These are phyloP conservation scores for Crotalus adamanteus DNA, from an alignment of 2,797 vertebrate species.

Conservation along the genomic window DNA sequence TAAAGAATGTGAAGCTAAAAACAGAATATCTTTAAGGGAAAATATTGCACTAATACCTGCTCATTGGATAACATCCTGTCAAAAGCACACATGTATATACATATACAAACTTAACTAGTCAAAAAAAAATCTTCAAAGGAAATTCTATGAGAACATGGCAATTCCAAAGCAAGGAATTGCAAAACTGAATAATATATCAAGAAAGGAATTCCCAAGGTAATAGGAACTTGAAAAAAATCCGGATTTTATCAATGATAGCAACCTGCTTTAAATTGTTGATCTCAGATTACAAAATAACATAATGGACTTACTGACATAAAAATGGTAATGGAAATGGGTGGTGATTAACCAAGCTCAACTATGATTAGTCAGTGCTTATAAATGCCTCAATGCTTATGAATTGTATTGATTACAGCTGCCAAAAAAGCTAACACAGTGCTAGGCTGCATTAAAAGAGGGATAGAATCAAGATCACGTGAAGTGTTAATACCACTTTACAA, in stretches of 20 bases:
- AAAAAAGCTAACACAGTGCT: too few species aligned
- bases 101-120: neutral
- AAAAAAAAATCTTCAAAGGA: neutral
- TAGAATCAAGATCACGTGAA: too few species aligned
- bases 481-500: too few species aligned
- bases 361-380: neutral
- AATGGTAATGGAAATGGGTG: neutral
- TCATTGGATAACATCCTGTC: neutral
- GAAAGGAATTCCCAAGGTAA: neutral
- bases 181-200: neutral
- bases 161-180: neutral
- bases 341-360: neutral
- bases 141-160: neutral
- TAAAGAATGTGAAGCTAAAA: neutral
- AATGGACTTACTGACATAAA: slow-evolving; percentile 24
- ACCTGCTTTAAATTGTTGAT: neutral
- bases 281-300: neutral
- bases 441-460: too few species aligned
- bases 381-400: neutral
- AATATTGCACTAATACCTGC: neutral
- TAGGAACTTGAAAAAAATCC: neutral
- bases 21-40: neutral
- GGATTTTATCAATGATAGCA: neutral
- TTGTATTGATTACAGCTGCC: neutral
- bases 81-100: neutral